A percentile compares a stretch with the other conserved stretches of the same genome.
These are phyloP conservation scores for Entomobrya multifasciata DNA, from an alignment of 2,888 invertebrate species.

Conservation along the genomic window DNA sequence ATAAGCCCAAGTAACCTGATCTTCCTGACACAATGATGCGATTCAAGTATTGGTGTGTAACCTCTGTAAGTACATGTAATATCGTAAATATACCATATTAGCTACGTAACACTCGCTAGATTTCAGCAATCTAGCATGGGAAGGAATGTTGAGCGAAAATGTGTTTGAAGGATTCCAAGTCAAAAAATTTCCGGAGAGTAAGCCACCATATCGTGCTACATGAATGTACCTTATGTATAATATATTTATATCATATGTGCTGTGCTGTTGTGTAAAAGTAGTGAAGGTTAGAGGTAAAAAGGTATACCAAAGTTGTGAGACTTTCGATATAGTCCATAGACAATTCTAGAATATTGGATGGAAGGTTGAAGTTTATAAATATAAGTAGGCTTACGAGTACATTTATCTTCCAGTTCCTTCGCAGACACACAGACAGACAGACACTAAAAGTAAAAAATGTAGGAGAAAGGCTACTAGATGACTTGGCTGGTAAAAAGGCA, in stretches of 20 bases:
- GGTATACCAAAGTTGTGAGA: too few species aligned
- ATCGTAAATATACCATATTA: not conserved
- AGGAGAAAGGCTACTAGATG: slow-evolving; percentile 26
- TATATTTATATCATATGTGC: too few species aligned
- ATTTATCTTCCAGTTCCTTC: slow-evolving; percentile 16
- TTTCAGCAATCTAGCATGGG: not conserved
- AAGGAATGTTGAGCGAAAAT: slow-evolving; percentile 36
- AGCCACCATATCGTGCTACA: slow-evolving; percentile 20
- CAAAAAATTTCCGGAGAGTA: slow-evolving; percentile 63
- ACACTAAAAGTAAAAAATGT: slow-evolving; percentile 25
- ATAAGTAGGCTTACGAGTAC: slow-evolving; percentile 21
- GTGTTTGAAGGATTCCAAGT: slow-evolving; percentile 62
- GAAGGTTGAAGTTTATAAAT: too few species aligned
- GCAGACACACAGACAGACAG: slow-evolving; percentile 22
- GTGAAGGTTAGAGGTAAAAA: slow-evolving; percentile 1
- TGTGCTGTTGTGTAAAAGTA: too few species aligned
- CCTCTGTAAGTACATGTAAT: slow-evolving; percentile 15
- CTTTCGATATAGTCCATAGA: too few species aligned
- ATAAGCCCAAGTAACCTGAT: slow-evolving; percentile 13
- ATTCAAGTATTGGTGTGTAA: slow-evolving; percentile 32
- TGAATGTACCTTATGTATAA: not conserved
- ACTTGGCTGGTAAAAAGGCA: slow-evolving; percentile 61
- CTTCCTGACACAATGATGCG: slow-evolving; percentile 41
- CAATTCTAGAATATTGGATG: too few species aligned
- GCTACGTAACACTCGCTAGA: not conserved